Evolutionary conservation across 35 echinoderm and acorn worm genomes (phyloP).

Genomic region (Holothuria glaberrima): DNA sequence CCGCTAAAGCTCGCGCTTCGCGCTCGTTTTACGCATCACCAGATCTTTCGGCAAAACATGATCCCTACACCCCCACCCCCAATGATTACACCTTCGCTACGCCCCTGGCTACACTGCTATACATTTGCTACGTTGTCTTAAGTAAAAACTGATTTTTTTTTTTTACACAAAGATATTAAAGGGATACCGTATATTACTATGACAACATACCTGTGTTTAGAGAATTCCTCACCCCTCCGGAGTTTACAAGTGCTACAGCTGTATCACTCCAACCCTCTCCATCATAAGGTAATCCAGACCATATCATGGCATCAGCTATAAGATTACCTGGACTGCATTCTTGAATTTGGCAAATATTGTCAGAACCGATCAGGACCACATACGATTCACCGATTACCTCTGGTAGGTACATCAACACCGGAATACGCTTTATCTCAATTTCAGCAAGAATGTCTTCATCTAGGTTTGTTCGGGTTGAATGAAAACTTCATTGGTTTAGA

Average conservation of each 20-base stretch:
- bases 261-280: constrained; percentile 59
- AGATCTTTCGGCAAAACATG: too few species aligned
- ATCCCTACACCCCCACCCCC: too few species aligned
- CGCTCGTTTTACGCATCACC: too few species aligned
- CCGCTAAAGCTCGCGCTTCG: too few species aligned
- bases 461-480: neutral
- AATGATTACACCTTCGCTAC: too few species aligned
- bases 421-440: neutral
- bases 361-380: neutral
- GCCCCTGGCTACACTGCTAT: too few species aligned
- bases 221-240: constrained; percentile 57
- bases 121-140: neutral
- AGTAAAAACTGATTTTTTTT: neutral
- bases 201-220: constrained; percentile 25
- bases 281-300: neutral
- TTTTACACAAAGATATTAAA: too few species aligned
- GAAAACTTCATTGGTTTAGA: too few species aligned
- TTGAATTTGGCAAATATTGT: constrained; percentile 5
- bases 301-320: constrained; percentile 62
- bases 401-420: neutral
- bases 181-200: neutral
- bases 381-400: constrained; percentile 60
- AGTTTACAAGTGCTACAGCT: constrained; percentile 56
- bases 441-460: constrained; percentile 4
- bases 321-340: constrained; percentile 73